Percentiles rank a stretch among this genome's conserved stretches.
phyloP scores from a whole-genome alignment of 2,888 invertebrate species.

The Dasysyrphus tricinctus region DNA sequence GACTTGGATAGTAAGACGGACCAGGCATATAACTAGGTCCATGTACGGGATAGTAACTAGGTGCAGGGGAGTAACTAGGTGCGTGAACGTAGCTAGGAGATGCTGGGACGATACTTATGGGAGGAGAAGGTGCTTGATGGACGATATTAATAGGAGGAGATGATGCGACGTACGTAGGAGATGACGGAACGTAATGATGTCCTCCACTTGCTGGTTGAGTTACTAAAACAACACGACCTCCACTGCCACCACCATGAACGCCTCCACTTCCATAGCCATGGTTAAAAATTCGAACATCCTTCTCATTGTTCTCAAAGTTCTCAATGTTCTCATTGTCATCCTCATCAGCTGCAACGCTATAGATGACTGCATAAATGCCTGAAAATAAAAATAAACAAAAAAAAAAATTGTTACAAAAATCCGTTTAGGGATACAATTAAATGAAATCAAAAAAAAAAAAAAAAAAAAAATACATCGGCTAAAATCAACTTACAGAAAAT shows the following conservation, averaged over 20 bases:
- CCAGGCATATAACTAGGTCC: not conserved
- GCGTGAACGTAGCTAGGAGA: not conserved
- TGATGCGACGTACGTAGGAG: not conserved
- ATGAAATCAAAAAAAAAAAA: not conserved
- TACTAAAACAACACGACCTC: not conserved
- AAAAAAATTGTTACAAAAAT: not conserved
- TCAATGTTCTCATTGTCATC: not conserved
- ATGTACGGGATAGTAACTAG: not conserved
- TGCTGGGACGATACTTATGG: not conserved
- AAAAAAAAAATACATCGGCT: not conserved
- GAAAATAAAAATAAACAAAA: not conserved
- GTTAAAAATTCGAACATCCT: not conserved
- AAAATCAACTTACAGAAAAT: conserved; percentile 48
- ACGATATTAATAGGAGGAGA: not conserved
- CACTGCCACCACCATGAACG: not conserved
- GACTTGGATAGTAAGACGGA: not conserved
- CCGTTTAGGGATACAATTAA: not conserved
- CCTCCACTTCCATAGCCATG: not conserved
- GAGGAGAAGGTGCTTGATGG: not conserved
- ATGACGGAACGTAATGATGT: not conserved
- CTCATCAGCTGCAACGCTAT: conserved; percentile 7
- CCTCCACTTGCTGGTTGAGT: not conserved
- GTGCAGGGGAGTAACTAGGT: not conserved
- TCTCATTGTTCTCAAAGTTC: not conserved
- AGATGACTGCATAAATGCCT: conserved; percentile 46